Percentiles rank a stretch among this genome's conserved stretches.
These are phyloP conservation scores for Phyllopteryx taeniolatus DNA, from an alignment of 2,113 vertebrate species.

Conservation along the genomic window DNA sequence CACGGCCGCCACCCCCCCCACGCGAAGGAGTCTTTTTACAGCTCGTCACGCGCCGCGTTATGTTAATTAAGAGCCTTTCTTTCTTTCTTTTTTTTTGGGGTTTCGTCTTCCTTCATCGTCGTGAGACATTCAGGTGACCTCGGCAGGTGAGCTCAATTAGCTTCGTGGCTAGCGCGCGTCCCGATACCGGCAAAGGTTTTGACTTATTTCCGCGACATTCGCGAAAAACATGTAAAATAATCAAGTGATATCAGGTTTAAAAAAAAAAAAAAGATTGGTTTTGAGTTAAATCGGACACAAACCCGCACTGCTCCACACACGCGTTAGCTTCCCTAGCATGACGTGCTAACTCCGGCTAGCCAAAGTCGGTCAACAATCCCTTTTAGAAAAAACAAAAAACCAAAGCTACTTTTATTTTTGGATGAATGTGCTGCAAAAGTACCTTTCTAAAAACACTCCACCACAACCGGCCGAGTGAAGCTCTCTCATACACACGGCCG, in stretches of 20 bases:
- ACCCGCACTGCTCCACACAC: neutral
- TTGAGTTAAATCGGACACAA: neutral
- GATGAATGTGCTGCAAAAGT: neutral
- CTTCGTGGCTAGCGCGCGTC: neutral
- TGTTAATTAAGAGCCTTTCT: neutral
- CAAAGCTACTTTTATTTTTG: neutral
- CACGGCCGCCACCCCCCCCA: no score
- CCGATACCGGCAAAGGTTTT: neutral
- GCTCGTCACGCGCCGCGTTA: neutral
- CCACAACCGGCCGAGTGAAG: neutral
- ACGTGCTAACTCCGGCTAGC: neutral
- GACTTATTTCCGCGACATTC: neutral
- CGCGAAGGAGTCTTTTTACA: neutral
- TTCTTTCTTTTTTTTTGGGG: neutral
- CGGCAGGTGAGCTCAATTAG: conserved; percentile 7
- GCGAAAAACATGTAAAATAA: no score
- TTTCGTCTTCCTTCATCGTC: neutral
- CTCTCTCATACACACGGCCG: neutral
- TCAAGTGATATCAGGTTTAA: no score
- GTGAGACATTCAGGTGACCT: neutral
- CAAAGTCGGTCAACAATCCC: neutral
- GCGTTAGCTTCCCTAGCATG: neutral
- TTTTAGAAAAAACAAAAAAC: neutral
- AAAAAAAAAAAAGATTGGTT: neutral
- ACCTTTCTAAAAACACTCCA: neutral